Percentiles rank a stretch among this genome's conserved stretches.
Conservation (phyloP, 2,888 invertebrate species). For the Azorinus chamasolen region DNA sequence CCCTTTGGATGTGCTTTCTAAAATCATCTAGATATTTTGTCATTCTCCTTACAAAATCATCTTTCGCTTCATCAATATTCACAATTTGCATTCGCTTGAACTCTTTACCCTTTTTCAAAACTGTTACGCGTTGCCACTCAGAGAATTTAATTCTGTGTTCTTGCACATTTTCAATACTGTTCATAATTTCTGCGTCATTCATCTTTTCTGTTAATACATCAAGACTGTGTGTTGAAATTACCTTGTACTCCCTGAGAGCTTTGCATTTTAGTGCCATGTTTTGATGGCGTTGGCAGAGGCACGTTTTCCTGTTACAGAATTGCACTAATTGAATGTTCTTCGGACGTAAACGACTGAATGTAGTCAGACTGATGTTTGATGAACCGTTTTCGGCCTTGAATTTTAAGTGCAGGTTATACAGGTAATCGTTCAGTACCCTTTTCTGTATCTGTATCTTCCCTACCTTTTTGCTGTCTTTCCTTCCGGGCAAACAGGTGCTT, state of each 20-base stretch:
- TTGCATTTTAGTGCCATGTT: slow-evolving; percentile 48
- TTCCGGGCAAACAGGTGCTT: slow-evolving; percentile 39
- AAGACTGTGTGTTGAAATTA: slow-evolving; percentile 11
- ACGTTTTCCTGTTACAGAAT: slow-evolving; percentile 29
- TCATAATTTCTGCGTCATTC: slow-evolving; percentile 2
- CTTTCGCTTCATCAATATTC: slow-evolving; percentile 23
- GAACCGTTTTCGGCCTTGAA: slow-evolving; percentile 34
- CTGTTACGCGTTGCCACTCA: slow-evolving; percentile 33
- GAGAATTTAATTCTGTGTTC: slow-evolving; percentile 17
- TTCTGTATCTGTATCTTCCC: slow-evolving; percentile 4
- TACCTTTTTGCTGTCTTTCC: slow-evolving; percentile 20
- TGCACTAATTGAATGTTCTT: slow-evolving; percentile 36
- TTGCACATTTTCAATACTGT: not conserved
- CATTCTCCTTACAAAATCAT: slow-evolving; percentile 32
- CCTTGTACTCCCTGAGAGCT: slow-evolving; percentile 5
- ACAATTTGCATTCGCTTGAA: slow-evolving; percentile 36
- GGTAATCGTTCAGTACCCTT: slow-evolving; percentile 34
- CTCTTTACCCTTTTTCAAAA: slow-evolving; percentile 36
- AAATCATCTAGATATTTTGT: slow-evolving; percentile 10
- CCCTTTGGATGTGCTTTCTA: slow-evolving; percentile 22
- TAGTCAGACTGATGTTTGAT: slow-evolving; percentile 24
- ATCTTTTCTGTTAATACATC: slow-evolving; percentile 14
- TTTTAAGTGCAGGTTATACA: slow-evolving; percentile 41
- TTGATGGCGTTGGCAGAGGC: slow-evolving; percentile 48
- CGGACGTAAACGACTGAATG: slow-evolving; percentile 34